Percentiles rank a stretch among this genome's conserved stretches.
Conservation (phyloP, 2,113 vertebrate species). For the Oophaga pumilio region DNA sequence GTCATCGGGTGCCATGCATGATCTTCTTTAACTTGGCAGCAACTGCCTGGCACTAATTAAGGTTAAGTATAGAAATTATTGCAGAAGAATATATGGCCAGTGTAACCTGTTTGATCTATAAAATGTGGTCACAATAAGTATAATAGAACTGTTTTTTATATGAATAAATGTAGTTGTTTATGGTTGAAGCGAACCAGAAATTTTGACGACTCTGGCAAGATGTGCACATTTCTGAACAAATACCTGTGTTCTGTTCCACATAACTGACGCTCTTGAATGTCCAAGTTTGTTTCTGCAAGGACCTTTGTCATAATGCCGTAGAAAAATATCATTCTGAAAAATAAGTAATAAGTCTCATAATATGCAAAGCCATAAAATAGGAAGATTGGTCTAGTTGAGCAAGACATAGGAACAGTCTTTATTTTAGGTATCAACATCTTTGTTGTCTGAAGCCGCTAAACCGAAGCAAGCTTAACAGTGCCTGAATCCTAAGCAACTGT, state of each 20-base stretch:
- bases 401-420: not conserved
- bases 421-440: not conserved
- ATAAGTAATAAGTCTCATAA: conserved; percentile 46
- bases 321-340: conserved; percentile 93
- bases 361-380: not conserved
- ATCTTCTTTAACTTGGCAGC: too few species aligned
- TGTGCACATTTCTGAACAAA: not conserved
- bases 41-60: too few species aligned
- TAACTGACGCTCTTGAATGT: conserved; percentile 92
- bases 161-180: not conserved
- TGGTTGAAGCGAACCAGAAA: not conserved
- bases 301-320: conserved; percentile 96
- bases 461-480: too few species aligned
- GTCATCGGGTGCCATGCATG: too few species aligned
- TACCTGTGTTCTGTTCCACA: conserved; percentile 98
- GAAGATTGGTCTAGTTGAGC: not conserved
- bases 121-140: not conserved
- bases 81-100: not conserved
- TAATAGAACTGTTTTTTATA: not conserved
- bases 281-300: conserved; percentile 96
- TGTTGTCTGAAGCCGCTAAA: not conserved
- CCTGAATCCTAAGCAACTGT: too few species aligned
- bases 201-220: not conserved
- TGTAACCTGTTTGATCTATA: not conserved
- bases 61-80: too few species aligned